Percentiles rank a stretch among this genome's conserved stretches.
phyloP scores from a whole-genome alignment of 2,113 vertebrate species.

The Equus quagga region DNA sequence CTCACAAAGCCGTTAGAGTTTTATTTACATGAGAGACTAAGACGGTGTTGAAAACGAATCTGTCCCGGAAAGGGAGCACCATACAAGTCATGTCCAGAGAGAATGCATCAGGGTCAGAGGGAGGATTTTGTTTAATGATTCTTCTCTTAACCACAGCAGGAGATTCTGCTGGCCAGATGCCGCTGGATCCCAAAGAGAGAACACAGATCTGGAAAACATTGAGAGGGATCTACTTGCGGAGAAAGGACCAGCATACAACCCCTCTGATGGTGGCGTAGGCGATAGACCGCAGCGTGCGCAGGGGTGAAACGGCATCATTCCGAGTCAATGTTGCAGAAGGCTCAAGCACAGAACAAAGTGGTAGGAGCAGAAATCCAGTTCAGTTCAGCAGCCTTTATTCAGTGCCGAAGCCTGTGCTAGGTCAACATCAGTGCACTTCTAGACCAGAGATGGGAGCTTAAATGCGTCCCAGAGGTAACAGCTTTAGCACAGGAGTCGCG shows the following conservation, averaged over 20 bases:
- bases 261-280: background rate
- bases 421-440: background rate
- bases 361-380: background rate
- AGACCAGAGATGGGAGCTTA: background rate
- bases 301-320: background rate
- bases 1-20: background rate
- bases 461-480: background rate
- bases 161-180: background rate
- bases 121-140: background rate
- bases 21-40: background rate
- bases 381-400: background rate
- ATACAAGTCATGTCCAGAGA: background rate
- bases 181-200: background rate
- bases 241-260: background rate
- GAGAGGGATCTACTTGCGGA: background rate
- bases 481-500: background rate
- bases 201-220: background rate
- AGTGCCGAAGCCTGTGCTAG: background rate
- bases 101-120: background rate
- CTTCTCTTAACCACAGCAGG: background rate
- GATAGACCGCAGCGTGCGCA: background rate
- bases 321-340: background rate
- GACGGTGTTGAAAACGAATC: background rate
- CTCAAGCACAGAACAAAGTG: background rate
- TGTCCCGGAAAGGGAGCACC: background rate